A percentile compares a stretch with the other conserved stretches of the same genome.
Conservation (phyloP, 2,888 invertebrate genomes). For the Harmothoe impar region DNA sequence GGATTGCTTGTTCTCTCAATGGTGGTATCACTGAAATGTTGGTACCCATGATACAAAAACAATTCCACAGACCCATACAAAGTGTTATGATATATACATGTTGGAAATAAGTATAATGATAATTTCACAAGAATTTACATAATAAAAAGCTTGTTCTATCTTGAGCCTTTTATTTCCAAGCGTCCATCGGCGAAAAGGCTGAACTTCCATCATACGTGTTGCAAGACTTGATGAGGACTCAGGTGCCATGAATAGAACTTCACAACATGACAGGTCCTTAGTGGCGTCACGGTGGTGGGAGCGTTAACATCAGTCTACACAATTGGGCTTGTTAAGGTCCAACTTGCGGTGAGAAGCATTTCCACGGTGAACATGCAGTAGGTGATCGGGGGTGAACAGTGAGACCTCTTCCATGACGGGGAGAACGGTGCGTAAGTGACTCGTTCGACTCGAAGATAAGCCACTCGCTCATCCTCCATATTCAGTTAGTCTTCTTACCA, state of each 20-base stretch:
- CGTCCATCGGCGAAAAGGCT: not conserved
- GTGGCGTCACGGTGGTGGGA: not conserved
- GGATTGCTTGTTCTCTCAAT: not conserved
- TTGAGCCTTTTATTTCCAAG: not conserved
- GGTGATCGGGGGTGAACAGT: constrained; percentile 52
- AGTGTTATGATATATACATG: constrained; percentile 43
- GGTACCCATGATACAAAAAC: constrained; percentile 36
- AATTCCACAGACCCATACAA: constrained; percentile 11
- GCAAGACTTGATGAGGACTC: not conserved
- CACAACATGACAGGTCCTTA: constrained; percentile 32
- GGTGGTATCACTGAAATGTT: not conserved
- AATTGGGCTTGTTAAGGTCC: not conserved
- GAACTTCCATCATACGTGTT: not conserved
- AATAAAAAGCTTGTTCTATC: not conserved
- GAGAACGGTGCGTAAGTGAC: not conserved
- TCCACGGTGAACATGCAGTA: not conserved
- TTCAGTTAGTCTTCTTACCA: constrained; percentile 51
- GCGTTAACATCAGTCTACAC: not conserved
- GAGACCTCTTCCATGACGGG: not conserved
- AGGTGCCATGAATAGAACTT: not conserved
- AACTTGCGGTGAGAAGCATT: not conserved
- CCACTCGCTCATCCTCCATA: not conserved
- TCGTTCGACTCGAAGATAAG: not conserved
- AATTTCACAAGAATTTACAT: not conserved
- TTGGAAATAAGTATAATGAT: constrained; percentile 31